Conservation (phyloP, 2,113 vertebrate genomes). For the Otis tarda region DNA sequence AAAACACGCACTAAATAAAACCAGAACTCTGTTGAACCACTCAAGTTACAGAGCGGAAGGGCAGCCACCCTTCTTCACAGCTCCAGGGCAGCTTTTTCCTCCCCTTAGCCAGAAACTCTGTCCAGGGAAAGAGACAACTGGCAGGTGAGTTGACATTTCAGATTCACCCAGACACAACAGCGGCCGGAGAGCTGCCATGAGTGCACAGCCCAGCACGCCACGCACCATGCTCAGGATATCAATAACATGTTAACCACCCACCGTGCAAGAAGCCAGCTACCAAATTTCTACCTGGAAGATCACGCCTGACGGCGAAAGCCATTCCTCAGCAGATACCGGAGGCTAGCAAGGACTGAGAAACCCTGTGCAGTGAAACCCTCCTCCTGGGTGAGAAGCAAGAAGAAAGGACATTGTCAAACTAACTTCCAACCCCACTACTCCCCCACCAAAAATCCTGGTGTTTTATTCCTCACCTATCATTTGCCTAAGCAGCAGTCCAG, state of each 20-base stretch:
- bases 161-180: too few relatives aligned
- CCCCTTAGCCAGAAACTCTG: background rate
- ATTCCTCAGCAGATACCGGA: background rate
- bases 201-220: too few relatives aligned
- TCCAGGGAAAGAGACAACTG: too few relatives aligned
- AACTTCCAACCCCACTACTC: background rate
- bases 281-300: background rate
- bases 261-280: background rate
- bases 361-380: background rate
- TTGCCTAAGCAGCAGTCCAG: background rate
- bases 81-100: background rate
- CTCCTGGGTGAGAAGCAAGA: background rate
- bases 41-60: background rate
- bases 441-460: background rate
- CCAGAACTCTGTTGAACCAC: background rate
- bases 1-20: too few relatives aligned
- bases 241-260: rapidly evolving
- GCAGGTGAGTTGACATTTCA: background rate
- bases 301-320: background rate
- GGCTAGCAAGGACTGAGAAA: background rate
- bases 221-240: background rate
- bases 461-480: background rate
- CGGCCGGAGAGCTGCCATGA: background rate
- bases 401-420: background rate
- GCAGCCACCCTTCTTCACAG: background rate